A percentile compares a stretch with the other conserved stretches of the same genome.
These are phyloP conservation scores for Notothenia rossii DNA, from an alignment of 2,113 vertebrate genomes.

Conservation along the genomic window DNA sequence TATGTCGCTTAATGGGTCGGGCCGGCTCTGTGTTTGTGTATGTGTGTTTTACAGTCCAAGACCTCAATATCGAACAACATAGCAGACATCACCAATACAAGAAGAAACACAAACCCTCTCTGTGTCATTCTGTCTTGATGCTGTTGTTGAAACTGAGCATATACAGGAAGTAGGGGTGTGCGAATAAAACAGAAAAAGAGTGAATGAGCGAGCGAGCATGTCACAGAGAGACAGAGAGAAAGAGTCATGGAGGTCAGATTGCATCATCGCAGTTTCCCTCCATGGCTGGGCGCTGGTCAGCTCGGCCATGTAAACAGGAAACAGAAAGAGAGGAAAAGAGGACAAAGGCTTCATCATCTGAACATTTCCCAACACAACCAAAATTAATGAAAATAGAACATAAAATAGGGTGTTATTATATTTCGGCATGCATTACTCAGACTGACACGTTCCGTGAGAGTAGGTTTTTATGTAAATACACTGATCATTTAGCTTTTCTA, in stretches of 20 bases:
- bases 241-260: conserved; percentile 48
- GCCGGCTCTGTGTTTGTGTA: neutral
- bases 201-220: neutral
- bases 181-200: neutral
- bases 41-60: neutral
- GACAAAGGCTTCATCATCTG: conserved; percentile 61
- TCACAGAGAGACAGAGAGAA: conserved; percentile 1
- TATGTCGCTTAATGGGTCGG: too few relatives aligned
- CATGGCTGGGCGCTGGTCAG: conserved; percentile 39
- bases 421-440: neutral
- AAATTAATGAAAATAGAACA: neutral
- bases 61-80: neutral
- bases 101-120: neutral
- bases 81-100: neutral
- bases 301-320: conserved; percentile 72
- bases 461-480: neutral
- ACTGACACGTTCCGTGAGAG: neutral
- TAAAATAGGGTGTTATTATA: neutral
- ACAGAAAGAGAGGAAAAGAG: conserved; percentile 39
- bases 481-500: neutral
- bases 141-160: conserved; percentile 16
- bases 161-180: conserved; percentile 13
- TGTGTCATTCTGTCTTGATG: neutral
- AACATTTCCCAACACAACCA: conserved; percentile 55
- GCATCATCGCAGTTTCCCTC: conserved; percentile 69